Evolutionary conservation across 2,888 invertebrate species (phyloP), one percentile per base, ranked within the genome.

Genomic region (Ashinkailepas kermadecensis): DNA sequence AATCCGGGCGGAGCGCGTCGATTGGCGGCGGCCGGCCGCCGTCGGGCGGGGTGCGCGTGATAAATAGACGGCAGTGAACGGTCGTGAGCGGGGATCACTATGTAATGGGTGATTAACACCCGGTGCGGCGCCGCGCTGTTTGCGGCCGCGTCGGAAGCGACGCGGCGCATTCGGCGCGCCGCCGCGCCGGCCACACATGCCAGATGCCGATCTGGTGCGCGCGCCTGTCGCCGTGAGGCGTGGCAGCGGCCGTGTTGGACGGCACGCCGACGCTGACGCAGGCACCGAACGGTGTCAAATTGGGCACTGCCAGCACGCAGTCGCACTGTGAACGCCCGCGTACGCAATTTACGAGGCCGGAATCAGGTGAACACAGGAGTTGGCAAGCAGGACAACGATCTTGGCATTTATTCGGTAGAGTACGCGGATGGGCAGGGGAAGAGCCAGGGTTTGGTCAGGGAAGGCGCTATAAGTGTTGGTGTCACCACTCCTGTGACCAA

Each of bases 31-130:
- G 23, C 11, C 8, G 65, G 15, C 7, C 65, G 23, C 65, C 23
- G 10, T 8, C 23, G n/a, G 65, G 65, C 65, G n/a, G n/a, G n/a
- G 65, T 23, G 23, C n/a, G 18, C 65, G 65, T 65, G 65, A 65
- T 65, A 12, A 65, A 65, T 65, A 65, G 65, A 65, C n/a, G 11
- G 18, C n/a, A 3, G 18, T 10, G 65, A 65, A 23, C 65, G 23
- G 18, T 10, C 18, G 23, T 9, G 62, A 23, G 65, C 65, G 18
- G 65, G 65, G 18, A 65, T 10, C 65, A 23, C 65, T 23, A 65
- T 65, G 65, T 65, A 65, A 65, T 65, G 65, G 65, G 65, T 65
- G 18, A 65, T 65, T 65, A 65, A 65, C 65, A 65, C 65, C 65
- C 65, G n/a, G 65, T 18, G n/a, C 23, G 65, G 65, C 65, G 65